Percentiles rank a stretch among this genome's conserved stretches.
Conservation (phyloP, 2,113 vertebrate genomes). For the Hypocryptadius cinnamomeus region DNA sequence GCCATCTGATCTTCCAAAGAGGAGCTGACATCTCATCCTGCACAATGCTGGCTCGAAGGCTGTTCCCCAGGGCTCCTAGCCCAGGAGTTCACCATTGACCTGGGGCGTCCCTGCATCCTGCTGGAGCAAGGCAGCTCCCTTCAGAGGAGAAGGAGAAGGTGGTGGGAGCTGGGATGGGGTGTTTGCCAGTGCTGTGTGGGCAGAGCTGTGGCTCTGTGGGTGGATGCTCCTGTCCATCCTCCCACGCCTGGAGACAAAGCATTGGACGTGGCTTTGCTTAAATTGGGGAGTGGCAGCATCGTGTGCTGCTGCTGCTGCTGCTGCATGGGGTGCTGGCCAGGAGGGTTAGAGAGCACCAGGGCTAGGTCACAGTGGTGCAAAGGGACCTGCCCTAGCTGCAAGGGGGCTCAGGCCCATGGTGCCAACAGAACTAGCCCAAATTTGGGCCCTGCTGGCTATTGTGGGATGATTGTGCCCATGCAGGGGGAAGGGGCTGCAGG, state of each 20-base stretch:
- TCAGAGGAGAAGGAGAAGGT: not conserved
- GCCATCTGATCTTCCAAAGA: not conserved
- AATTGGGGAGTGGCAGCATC: not conserved
- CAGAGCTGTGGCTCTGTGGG: constrained; percentile 5
- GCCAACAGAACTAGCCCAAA: not conserved
- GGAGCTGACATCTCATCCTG: not conserved
- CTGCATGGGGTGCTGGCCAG: rapidly evolving
- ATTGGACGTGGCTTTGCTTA: not conserved
- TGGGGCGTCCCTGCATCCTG: rapidly evolving
- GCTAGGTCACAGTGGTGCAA: rapidly evolving
- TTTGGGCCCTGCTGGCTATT: rapidly evolving
- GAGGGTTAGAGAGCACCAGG: not conserved
- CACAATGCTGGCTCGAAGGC: not conserved
- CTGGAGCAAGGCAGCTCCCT: not conserved
- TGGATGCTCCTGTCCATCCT: not conserved
- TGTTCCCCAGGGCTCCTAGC: not conserved
- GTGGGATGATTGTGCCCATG: not conserved
- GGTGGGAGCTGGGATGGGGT: not conserved
- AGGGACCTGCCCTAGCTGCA: not conserved
- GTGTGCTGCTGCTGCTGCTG: not conserved
- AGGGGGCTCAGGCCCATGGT: not conserved
- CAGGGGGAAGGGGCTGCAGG: not conserved
- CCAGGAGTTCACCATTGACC: not conserved
- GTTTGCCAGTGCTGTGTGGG: not conserved
- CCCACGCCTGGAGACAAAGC: not conserved